Percentiles rank a stretch among this genome's conserved stretches.
Conservation (phyloP, 1,140 invertebrate genomes). For the Drosophila bifasciata region DNA sequence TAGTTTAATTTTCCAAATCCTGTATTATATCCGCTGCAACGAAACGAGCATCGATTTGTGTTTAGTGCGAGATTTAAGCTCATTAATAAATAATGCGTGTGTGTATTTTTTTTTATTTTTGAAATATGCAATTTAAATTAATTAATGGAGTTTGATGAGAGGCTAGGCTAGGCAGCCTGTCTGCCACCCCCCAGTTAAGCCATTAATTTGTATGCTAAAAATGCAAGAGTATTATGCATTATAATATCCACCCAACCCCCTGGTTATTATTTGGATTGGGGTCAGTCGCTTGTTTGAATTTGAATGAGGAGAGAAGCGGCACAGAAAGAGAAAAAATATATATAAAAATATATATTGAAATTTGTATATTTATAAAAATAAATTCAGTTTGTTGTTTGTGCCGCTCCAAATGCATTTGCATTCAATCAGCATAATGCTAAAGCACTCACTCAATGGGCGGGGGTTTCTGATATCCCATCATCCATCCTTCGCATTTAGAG, state of each 20-base stretch:
- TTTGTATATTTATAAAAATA: conserved; percentile 58
- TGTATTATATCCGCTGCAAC: conserved; percentile 78
- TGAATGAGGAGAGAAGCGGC: conserved; percentile 14
- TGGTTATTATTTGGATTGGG: conserved; percentile 17
- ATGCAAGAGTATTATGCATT: background rate
- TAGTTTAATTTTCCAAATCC: conserved; percentile 82
- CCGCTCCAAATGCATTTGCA: conserved; percentile 74
- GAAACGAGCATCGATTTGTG: conserved; percentile 49
- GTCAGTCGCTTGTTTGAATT: conserved; percentile 15
- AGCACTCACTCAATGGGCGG: conserved; percentile 18
- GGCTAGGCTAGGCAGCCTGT: background rate
- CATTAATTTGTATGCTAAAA: conserved; percentile 51
- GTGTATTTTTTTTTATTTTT: background rate
- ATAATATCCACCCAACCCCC: conserved; percentile 6
- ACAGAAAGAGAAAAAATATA: conserved; percentile 17
- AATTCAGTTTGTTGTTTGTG: conserved; percentile 7
- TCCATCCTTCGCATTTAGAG: conserved; percentile 23
- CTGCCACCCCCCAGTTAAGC: conserved; percentile 11
- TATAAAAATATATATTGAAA: conserved; percentile 25
- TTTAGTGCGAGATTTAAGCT: conserved; percentile 57
- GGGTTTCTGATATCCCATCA: conserved; percentile 24
- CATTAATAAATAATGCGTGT: conserved; percentile 72
- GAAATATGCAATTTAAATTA: conserved; percentile 72
- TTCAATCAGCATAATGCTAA: conserved; percentile 65
- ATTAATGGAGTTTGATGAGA: conserved; percentile 41